Base-by-base conservation (phyloP, 2,797 vertebrate species). In the Poeciliopsis paucimaculata region DNA sequence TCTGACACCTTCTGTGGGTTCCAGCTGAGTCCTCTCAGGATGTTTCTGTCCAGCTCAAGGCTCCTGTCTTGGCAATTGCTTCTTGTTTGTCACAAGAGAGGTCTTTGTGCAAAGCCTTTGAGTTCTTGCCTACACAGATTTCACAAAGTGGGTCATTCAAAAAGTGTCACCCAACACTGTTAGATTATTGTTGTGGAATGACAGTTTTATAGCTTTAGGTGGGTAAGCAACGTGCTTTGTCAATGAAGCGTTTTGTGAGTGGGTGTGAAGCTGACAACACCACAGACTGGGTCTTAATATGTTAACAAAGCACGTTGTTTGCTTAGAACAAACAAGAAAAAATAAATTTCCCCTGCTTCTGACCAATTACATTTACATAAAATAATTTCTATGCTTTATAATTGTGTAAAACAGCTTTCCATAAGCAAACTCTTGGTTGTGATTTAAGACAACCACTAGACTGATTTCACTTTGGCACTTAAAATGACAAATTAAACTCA, bases 191-290 rank as follows among this genome's bases (percentile, higher is more conserved):
- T 96, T 91, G 82, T 73, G 83, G 83, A 76, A 16, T 82, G 85
- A 84, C 86, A 82, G 78, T 41, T 80, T 87, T 83, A 86, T 86
- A 73, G 76, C 57, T 76, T 76, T 64, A 81, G 83, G 68, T 77
- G 80, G 76, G 86, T 82, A 87, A 93, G 93, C 84, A 91, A 93
- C 89, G 79, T 93, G 93, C 92, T 93, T 93, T 94, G 93, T 93
- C 94, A 93, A 51, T 72, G 77, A 88, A 74, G 64, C 76, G 86
- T 91, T 93, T 90, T 85, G 89, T 85, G 90, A 72, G 92, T 90
- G 93, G 88, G 93, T 88, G 87, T 88, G 66, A 64, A 57, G 76
- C 78, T 84, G 84, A 87, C 88, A 90, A 90, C 86, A 86, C 84
- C 82, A 84, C 83, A 84, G 75, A 89, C 79, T 77, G 85, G 82